These are phyloP conservation scores for Drosophila acutilabella DNA, from an alignment of 2,888 invertebrate species.

Conservation along the genomic window DNA sequence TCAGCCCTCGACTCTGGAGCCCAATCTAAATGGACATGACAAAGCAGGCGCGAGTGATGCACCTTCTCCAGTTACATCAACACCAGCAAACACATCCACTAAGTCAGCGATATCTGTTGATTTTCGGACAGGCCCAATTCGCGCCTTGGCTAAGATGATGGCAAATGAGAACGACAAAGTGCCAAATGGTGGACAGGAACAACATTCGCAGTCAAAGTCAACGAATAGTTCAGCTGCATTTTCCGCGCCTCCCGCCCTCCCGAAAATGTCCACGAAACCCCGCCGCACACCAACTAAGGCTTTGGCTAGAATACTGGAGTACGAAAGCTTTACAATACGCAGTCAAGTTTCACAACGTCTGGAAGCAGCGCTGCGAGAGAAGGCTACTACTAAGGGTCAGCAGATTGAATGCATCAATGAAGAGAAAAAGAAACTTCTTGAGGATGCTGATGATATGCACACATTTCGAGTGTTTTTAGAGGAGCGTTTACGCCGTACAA, in stretches of 20 bases:
- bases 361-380: conserved; percentile 27
- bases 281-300: conserved; percentile 50
- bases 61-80: neutral
- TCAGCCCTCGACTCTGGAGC: conserved; percentile 6
- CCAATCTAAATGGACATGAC: conserved; percentile 18
- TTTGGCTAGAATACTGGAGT: conserved; percentile 51
- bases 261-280: neutral
- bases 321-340: conserved; percentile 53
- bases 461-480: conserved; percentile 75
- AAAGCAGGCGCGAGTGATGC: neutral
- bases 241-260: neutral
- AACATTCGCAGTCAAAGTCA: neutral
- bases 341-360: conserved; percentile 50
- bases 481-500: conserved; percentile 60
- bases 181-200: conserved; percentile 15
- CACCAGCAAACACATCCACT: neutral
- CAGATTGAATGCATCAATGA: conserved; percentile 41
- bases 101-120: conserved; percentile 15
- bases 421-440: conserved; percentile 62
- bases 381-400: neutral
- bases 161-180: conserved; percentile 21
- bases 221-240: neutral
- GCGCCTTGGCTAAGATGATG: conserved; percentile 16
- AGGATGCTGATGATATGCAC: conserved; percentile 65
- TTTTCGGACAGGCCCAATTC: conserved; percentile 7